Base-by-base conservation (phyloP, 2,797 vertebrate species). In the Melanotaenia parkinsoni region DNA sequence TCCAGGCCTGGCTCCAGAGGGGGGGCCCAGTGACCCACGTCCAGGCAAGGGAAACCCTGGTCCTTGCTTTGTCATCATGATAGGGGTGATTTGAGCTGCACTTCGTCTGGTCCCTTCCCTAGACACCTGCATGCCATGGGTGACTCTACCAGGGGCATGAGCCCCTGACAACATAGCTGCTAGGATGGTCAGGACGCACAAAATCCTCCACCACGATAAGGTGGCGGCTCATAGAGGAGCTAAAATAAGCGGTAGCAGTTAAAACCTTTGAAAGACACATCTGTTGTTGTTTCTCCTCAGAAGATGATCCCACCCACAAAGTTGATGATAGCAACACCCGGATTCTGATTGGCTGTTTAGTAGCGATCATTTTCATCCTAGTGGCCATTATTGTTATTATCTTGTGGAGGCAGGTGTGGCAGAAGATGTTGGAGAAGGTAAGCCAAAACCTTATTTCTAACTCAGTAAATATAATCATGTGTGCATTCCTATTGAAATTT, bases 381-480 rank as follows among this genome's bases (percentile, higher is more conserved):
- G 90, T 99, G 79, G 97, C 96, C 86, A 98, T 99, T 77, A 99
- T 99, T 20, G 95, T 98, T 88, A 98, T 99, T 80, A 99, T 99
- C 77, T 83, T 99, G 59, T 99, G 98, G 98, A 93, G 98, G 82
- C 98, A 99, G 83, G 97, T 99, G 91, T 99, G 98, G 98, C 97
- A 98, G 92, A 99, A 99, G 93, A 98, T 99, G 96, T 76, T 99
- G 88, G 97, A 99, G 90, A 99, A 99, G 97, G 98, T 99, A 81
- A 95, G 90, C 53, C 14, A 4, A 40, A 45, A 32, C 11, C 24
- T 6, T 38, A 30, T 43, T 62, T 59, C 3, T 24, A n/a, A 59
- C 9, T 28, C 26, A 51, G n/a, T n/a, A 22, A 51, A 51, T 22
- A 10, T 3, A 2, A 28, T 56, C n/a, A 30, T 0, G 4, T 62